Percentiles rank a stretch among this genome's conserved stretches.
Evolutionary conservation across 2,797 vertebrate genomes (phyloP).

Genomic region (Melanotaenia boesemani): DNA sequence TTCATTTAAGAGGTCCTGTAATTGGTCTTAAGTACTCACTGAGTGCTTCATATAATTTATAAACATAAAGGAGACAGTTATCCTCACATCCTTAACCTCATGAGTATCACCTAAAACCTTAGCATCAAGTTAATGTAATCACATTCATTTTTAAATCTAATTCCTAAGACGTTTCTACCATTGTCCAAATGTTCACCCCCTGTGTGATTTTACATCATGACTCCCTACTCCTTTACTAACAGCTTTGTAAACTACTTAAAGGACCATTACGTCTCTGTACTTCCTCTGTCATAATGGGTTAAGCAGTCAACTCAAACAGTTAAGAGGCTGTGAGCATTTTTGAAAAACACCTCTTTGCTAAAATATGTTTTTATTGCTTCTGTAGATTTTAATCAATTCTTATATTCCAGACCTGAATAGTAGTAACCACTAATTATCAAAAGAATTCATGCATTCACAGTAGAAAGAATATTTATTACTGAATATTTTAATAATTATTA

Average conservation of each 20-base stretch:
- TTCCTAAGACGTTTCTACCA: constrained; percentile 75
- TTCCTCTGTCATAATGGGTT: constrained; percentile 74
- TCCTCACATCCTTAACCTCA: constrained; percentile 50
- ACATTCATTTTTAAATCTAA: constrained; percentile 74
- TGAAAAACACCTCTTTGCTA: constrained; percentile 44
- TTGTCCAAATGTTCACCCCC: constrained; percentile 64
- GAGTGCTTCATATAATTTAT: constrained; percentile 44
- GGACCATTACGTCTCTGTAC: constrained; percentile 78
- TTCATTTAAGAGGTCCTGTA: constrained; percentile 45
- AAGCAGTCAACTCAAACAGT: constrained; percentile 54
- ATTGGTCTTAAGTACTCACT: constrained; percentile 63
- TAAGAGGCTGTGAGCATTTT: constrained; percentile 27
- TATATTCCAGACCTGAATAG: constrained; percentile 28
- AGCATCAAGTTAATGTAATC: constrained; percentile 70
- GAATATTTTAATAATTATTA: constrained; percentile 2
- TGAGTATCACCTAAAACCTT: constrained; percentile 67
- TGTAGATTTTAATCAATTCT: constrained; percentile 23
- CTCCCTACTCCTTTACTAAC: constrained; percentile 66
- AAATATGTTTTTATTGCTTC: constrained; percentile 66
- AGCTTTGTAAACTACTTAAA: constrained; percentile 83
- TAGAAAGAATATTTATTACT: constrained; percentile 9
- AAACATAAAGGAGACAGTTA: constrained; percentile 34
- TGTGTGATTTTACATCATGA: constrained; percentile 66
- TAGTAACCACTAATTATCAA: constrained; percentile 20
- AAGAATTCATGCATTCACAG: neutral